Conservation (phyloP, 2,797 vertebrate species). For the Orientallactaga sibirica region DNA sequence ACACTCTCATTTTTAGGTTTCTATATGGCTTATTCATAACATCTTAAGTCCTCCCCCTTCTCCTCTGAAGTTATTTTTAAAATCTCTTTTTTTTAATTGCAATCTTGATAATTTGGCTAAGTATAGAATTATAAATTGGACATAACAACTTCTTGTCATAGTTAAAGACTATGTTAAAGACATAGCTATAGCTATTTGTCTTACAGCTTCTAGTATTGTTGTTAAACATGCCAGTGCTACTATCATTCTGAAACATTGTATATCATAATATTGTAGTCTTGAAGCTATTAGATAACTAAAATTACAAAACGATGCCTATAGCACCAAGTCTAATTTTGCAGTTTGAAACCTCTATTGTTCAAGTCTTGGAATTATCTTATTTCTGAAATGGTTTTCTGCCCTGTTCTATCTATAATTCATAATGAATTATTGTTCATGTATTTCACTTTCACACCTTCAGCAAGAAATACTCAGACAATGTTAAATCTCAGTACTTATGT, state of each 20-base stretch:
- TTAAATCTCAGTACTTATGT: background rate
- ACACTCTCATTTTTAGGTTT: too few relatives aligned
- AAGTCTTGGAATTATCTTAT: background rate
- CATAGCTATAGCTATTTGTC: background rate
- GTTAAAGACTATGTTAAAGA: background rate
- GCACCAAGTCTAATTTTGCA: background rate
- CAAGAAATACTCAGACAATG: background rate
- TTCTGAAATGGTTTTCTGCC: background rate
- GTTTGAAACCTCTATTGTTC: conserved; percentile 7
- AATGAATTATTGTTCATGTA: background rate
- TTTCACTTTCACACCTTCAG: background rate
- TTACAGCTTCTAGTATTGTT: background rate
- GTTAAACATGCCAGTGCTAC: background rate
- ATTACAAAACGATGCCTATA: background rate
- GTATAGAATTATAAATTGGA: too few relatives aligned
- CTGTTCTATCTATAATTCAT: background rate
- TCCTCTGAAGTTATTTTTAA: too few relatives aligned
- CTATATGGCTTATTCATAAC: too few relatives aligned
- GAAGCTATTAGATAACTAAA: conserved; percentile 11
- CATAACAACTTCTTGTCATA: too few relatives aligned
- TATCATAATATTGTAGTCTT: background rate
- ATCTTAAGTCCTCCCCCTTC: too few relatives aligned
- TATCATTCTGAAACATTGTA: background rate
- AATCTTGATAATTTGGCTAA: too few relatives aligned
- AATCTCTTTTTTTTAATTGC: too few relatives aligned